Conservation (phyloP, 2,113 vertebrate genomes). For the Willisornis vidua region DNA sequence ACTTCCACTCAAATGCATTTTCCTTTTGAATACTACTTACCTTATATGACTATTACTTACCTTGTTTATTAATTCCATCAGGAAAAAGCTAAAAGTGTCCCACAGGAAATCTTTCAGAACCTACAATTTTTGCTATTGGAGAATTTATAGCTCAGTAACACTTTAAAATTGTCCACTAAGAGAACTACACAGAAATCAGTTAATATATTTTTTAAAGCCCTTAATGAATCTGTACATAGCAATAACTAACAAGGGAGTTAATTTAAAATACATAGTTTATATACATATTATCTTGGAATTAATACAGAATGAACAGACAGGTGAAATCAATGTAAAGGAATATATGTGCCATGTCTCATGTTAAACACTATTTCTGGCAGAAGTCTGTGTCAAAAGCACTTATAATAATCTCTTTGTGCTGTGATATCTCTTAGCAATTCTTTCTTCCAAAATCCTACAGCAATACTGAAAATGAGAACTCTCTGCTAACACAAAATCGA, state of each 20-base stretch:
- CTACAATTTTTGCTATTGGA: not conserved
- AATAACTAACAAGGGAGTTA: not conserved
- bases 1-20: not conserved
- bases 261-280: not conserved
- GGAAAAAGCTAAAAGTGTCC: not conserved
- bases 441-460: not conserved
- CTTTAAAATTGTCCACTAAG: not conserved
- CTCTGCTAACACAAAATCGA: not conserved
- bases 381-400: not conserved
- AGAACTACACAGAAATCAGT: not conserved
- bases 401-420: not conserved
- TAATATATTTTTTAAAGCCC: not conserved
- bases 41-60: not conserved
- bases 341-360: not conserved
- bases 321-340: not conserved
- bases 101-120: conserved; percentile 16
- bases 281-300: not conserved
- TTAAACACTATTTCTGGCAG: not conserved
- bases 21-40: not conserved
- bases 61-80: conserved; percentile 16
- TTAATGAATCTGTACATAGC: not conserved
- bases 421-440: not conserved
- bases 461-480: not conserved
- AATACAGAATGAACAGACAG: not conserved
- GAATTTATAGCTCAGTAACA: not conserved